Conservation (phyloP, 2,113 vertebrate genomes). For the Oncorhynchus clarkii region DNA sequence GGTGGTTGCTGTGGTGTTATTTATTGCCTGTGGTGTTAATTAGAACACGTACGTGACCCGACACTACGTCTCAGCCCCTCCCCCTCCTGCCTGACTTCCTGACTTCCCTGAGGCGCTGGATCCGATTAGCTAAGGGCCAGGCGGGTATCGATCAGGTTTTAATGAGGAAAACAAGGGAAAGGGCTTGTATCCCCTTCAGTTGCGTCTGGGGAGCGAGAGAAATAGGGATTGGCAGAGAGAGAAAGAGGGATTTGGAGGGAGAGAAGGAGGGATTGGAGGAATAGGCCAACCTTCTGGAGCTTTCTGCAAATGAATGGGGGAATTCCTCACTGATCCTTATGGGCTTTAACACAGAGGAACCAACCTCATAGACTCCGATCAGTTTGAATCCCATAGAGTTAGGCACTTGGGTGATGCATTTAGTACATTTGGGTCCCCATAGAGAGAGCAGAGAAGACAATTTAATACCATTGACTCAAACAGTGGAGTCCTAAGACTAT, state of each 20-base stretch:
- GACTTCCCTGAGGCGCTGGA: constrained; percentile 7
- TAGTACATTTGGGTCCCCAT: too few relatives aligned
- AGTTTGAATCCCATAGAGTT: too few relatives aligned
- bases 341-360: too few relatives aligned
- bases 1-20: neutral
- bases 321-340: too few relatives aligned
- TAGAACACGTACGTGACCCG: neutral
- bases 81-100: neutral
- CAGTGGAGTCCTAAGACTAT: too few relatives aligned
- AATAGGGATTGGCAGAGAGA: neutral
- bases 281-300: too few relatives aligned
- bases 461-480: too few relatives aligned
- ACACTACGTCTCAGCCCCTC: neutral
- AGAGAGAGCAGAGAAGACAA: too few relatives aligned
- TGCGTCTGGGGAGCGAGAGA: neutral
- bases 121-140: neutral
- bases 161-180: constrained; percentile 30
- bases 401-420: too few relatives aligned
- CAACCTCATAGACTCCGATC: too few relatives aligned
- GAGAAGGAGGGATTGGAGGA: neutral
- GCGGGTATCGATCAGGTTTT: constrained; percentile 32
- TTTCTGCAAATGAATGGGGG: too few relatives aligned
- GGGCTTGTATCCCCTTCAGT: neutral
- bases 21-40: neutral
- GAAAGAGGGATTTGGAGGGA: neutral